Base-by-base conservation (phyloP, 2,888 invertebrate genomes). In the Epistrophe eligans region DNA sequence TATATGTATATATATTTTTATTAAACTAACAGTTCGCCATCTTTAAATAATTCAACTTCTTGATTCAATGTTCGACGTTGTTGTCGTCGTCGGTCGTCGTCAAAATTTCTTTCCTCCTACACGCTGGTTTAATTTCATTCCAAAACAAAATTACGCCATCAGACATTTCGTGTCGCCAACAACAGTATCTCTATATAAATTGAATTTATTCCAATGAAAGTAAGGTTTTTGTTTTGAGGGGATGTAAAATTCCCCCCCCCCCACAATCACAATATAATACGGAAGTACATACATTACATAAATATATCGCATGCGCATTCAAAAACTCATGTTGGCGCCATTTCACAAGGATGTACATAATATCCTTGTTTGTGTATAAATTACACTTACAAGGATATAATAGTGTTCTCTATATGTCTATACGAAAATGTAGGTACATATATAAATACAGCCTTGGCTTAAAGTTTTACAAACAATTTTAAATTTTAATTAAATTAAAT, bases 121-220 rank as follows among this genome's bases (percentile, higher is more conserved):
- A 28, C 45, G 9, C 9, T 74, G 43, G 43, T 62, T 43, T 43
- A 62, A 62, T 79, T 66, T 50, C 17, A 32, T 66, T 55, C 32
- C 40, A 58, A 77, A 70, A 73, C 55, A 43, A 66, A 57, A 82
- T 71, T 77, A 64, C 77, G 71, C 77, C 81, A 77, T 76, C 71
- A 81, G 76, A 70, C 76, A 40, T 80, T n/a, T 80, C 35, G 40
- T 81, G 82, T 77, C 82, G 82, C 64, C 77, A 74, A 64, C 74
- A 40, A 70, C 52, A 55, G 52, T 74, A 7, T 66, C 48, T 66
- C 4, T 32, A 32, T 7, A 66, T 66, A 72, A 74, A 70, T 74
- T 76, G 38, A 77, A 71, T 71, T 72, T 77, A 77, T 57, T 71
- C 32, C 62, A 48, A 48, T 48, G 24, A 71, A 52, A 62, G 62